Evolutionary conservation across 2,888 invertebrate species (phyloP), one percentile per base, ranked within the genome.

Genomic region (Mimumesa dahlbomi): DNA sequence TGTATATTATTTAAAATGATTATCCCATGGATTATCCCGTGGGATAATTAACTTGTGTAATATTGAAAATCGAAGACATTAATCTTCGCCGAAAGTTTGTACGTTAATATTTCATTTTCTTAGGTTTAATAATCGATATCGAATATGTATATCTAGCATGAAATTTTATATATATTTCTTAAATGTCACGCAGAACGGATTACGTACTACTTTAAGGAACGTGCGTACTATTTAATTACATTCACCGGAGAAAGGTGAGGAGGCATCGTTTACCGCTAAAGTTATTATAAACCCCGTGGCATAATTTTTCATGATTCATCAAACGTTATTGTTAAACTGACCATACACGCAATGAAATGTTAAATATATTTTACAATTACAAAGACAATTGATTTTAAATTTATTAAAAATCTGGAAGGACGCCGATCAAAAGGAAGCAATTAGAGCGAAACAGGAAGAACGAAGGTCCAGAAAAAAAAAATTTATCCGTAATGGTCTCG

Each of bases 381-480:
- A n/a, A n/a, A n/a, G n/a, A n/a, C n/a, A n/a, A n/a, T 25, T 25
- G 3, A 5, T 7, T 25, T 25, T 25, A 25, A 25, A 25, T 25
- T 25, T 7, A 25, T 7, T 7, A 25, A 16, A 40, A 40, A 2
- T 40, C 4, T 16, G 16, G 34, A 4, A 1, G n/a, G 2, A 71
- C 6, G 25, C 36, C 22, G 18, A 22, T 31, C 48, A 52, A 62
- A 72, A 72, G 73, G 72, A 71, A 73, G 61, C 34, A 65, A 66
- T 73, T 66, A 66, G 42, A 59, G 53, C 62, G 45, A 54, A 65
- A 65, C 31, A 61, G 66, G 62, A 66, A 67, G 66, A 53, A 58
- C 54, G n/a, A n/a, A n/a, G n/a, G 72, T 63, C 36, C 45, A 50
- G 48, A 29, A 66, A 58, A 54, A 29, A 65, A 70, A 62, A 40